Evolutionary conservation across 37 sponge, comb jelly and placozoan species (phyloP).

Genomic region (Crambe crambe): DNA sequence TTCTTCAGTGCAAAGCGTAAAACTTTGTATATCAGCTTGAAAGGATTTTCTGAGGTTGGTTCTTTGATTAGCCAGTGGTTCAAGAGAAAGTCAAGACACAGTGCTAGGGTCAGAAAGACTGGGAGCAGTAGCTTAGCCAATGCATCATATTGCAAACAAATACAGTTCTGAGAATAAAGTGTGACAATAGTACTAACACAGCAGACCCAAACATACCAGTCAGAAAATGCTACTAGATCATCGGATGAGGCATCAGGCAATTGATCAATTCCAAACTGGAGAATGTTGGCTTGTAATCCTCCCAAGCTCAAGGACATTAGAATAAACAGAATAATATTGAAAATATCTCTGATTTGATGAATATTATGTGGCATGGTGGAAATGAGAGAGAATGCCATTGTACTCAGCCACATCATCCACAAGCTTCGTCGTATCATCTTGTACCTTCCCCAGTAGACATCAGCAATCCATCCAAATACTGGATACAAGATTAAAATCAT

Average conservation of each 20-base stretch:
- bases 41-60: not conserved
- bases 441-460: not conserved
- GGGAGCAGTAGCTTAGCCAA: not conserved
- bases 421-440: not conserved
- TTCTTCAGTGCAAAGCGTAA: not conserved
- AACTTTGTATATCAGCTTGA: not conserved
- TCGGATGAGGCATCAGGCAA: not conserved
- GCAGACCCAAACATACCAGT: not conserved
- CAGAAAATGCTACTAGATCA: not conserved
- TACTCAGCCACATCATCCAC: not conserved
- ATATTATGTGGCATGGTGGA: no score
- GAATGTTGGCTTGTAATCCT: not conserved
- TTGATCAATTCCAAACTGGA: conserved; percentile 5
- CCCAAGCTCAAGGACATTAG: not conserved
- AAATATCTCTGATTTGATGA: no score
- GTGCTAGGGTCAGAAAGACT: not conserved
- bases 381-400: no score
- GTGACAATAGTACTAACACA: not conserved
- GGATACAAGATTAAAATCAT: not conserved
- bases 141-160: not conserved
- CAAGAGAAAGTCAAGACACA: not conserved
- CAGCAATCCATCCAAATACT: not conserved
- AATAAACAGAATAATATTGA: not conserved
- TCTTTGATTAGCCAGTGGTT: not conserved
- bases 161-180: not conserved